Percentiles rank a stretch among this genome's conserved stretches.
These are phyloP conservation scores for Orchesellides sinensis DNA, from an alignment of 2,888 invertebrate genomes.

Conservation along the genomic window DNA sequence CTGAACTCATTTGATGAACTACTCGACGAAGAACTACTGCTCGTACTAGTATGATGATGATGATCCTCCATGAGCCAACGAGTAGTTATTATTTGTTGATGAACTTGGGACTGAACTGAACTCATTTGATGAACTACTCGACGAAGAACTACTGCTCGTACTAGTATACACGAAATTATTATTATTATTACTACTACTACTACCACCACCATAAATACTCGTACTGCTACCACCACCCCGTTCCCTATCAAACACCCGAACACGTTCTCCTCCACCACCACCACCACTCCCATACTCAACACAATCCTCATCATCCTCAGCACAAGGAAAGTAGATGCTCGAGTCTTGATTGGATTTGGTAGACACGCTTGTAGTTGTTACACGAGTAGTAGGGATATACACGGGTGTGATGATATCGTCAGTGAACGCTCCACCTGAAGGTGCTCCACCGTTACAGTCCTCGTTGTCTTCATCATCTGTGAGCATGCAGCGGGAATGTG, in stretches of 20 bases:
- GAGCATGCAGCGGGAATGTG: conserved; percentile 76
- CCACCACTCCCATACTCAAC: conserved; percentile 48
- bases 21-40: conserved; percentile 87
- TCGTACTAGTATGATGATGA: too few relatives aligned
- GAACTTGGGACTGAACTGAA: too few relatives aligned
- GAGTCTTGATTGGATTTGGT: conserved; percentile 76
- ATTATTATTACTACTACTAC: too few relatives aligned
- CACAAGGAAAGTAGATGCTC: conserved; percentile 59
- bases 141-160: neutral
- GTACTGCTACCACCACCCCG: neutral
- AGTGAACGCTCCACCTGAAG: conserved; percentile 89
- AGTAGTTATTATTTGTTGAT: too few relatives aligned
- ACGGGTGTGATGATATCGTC: conserved; percentile 96
- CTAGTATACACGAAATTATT: too few relatives aligned
- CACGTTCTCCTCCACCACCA: too few relatives aligned
- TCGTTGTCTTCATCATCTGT: conserved; percentile 55
- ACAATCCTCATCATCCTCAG: conserved; percentile 55
- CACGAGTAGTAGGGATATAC: conserved; percentile 83
- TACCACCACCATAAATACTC: neutral
- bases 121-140: conserved; percentile 76
- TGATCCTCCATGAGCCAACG: too few relatives aligned
- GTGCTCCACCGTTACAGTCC: conserved; percentile 81
- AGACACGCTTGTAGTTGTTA: conserved; percentile 76
- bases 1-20: neutral
- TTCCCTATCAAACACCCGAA: neutral